These are phyloP conservation scores for Macrobrachium nipponense DNA, from an alignment of 1,140 invertebrate species.

Conservation along the genomic window DNA sequence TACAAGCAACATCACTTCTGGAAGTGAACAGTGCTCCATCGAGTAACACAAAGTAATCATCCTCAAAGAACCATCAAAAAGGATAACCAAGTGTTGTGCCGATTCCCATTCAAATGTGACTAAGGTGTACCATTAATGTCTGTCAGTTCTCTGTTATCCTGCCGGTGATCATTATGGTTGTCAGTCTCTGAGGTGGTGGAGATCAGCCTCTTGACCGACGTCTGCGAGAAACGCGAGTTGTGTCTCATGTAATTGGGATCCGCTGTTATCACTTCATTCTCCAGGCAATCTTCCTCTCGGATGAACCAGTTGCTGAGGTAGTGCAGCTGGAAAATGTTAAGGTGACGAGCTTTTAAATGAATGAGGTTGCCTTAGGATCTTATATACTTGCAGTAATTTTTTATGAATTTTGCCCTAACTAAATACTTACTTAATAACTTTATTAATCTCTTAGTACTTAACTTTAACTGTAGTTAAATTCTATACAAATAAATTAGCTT, in stretches of 20 bases:
- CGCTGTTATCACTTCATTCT: constrained; percentile 5
- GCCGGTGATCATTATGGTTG: constrained; percentile 18
- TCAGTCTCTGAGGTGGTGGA: constrained; percentile 29
- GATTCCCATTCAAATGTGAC: neutral
- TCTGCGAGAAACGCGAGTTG: constrained; percentile 22
- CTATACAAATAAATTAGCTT: no score
- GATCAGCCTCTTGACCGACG: constrained; percentile 47
- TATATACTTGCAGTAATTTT: no score
- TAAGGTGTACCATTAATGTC: constrained; percentile 44
- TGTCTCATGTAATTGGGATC: neutral
- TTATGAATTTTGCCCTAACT: no score
- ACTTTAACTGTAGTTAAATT: no score
- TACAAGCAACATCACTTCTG: no score
- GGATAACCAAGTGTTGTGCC: neutral
- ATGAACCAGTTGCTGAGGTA: constrained; percentile 50
- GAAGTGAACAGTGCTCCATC: neutral
- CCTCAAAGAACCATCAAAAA: neutral
- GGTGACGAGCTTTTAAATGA: neutral
- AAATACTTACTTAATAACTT: no score
- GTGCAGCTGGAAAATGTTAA: constrained; percentile 26
- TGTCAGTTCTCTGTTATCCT: constrained; percentile 30
- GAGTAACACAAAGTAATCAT: neutral
- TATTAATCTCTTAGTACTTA: no score
- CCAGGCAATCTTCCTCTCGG: constrained; percentile 1
- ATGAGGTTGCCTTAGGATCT: no score